These are phyloP conservation scores for Tribolium freemani DNA, from an alignment of 2,888 invertebrate genomes.

Conservation along the genomic window DNA sequence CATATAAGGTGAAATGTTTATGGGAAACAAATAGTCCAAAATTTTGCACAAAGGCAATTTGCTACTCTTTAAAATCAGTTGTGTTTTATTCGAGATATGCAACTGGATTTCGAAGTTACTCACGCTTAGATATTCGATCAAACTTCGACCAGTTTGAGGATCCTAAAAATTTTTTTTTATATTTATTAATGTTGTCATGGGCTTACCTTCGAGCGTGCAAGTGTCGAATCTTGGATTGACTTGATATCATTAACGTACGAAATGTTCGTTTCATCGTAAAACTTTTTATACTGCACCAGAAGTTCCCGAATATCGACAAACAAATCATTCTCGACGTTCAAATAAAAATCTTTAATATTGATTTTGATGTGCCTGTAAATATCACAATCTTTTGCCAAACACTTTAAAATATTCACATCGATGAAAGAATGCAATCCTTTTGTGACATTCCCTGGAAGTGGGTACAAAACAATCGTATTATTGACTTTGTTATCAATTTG, in stretches of 20 bases:
- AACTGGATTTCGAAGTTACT: slow-evolving; percentile 61
- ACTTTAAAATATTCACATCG: slow-evolving; percentile 72
- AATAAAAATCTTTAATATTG: slow-evolving; percentile 76
- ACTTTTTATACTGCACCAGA: slow-evolving; percentile 71
- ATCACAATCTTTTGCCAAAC: slow-evolving; percentile 70
- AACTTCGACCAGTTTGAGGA: slow-evolving; percentile 24
- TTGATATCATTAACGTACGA: slow-evolving; percentile 68
- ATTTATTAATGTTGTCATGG: too few relatives aligned
- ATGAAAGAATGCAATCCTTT: slow-evolving; percentile 75
- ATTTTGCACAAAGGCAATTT: slow-evolving; percentile 62
- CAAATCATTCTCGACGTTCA: slow-evolving; percentile 81
- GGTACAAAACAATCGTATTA: slow-evolving; percentile 63
- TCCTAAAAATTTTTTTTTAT: slow-evolving; percentile 6
- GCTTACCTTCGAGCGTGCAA: slow-evolving; percentile 65
- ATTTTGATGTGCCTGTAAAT: slow-evolving; percentile 76
- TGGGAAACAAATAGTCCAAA: slow-evolving; percentile 63
- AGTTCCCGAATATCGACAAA: slow-evolving; percentile 75
- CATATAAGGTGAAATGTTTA: slow-evolving; percentile 66
- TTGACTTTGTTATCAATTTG: slow-evolving; percentile 79
- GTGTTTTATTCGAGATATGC: slow-evolving; percentile 63
- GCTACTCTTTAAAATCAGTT: slow-evolving; percentile 64
- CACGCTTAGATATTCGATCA: slow-evolving; percentile 59
- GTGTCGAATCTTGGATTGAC: slow-evolving; percentile 73
- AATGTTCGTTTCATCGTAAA: slow-evolving; percentile 73
- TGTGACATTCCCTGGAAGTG: slow-evolving; percentile 68